A percentile compares a stretch with the other conserved stretches of the same genome.
These are phyloP conservation scores for Nerophis lumbriciformis DNA, from an alignment of 2,113 vertebrate genomes.

Conservation along the genomic window DNA sequence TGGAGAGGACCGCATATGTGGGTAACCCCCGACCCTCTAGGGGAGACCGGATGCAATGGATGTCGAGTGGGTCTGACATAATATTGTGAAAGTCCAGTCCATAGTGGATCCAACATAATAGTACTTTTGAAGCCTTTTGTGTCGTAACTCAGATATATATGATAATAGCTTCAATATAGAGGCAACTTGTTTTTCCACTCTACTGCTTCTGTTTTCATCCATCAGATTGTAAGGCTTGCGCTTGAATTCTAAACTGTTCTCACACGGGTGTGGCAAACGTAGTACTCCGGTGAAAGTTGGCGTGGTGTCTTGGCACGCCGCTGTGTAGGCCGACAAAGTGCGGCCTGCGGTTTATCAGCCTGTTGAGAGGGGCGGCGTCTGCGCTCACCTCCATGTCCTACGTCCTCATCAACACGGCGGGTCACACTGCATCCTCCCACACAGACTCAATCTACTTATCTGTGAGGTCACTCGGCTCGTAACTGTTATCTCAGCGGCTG, in stretches of 20 bases:
- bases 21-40: too few species aligned
- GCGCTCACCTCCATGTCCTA: conserved; percentile 27
- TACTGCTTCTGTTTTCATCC: neutral
- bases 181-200: too few species aligned
- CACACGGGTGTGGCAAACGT: conserved; percentile 2
- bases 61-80: too few species aligned
- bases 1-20: too few species aligned
- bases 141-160: too few species aligned
- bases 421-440: conserved; percentile 35
- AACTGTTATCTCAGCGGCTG: conserved; percentile 47
- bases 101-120: too few species aligned
- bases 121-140: too few species aligned
- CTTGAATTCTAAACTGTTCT: neutral
- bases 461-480: conserved; percentile 51
- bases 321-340: neutral
- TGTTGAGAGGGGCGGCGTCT: neutral
- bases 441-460: conserved; percentile 56
- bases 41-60: too few species aligned
- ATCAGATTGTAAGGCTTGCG: neutral
- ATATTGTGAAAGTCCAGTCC: too few species aligned
- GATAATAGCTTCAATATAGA: too few species aligned
- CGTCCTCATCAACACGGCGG: conserved; percentile 44
- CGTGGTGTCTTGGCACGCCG: neutral
- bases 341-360: conserved; percentile 14
- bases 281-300: neutral